Evolutionary conservation across 2,113 vertebrate genomes (phyloP), one percentile per base, ranked within the genome.

Genomic region (Brachyhypopomus gauderio): DNA sequence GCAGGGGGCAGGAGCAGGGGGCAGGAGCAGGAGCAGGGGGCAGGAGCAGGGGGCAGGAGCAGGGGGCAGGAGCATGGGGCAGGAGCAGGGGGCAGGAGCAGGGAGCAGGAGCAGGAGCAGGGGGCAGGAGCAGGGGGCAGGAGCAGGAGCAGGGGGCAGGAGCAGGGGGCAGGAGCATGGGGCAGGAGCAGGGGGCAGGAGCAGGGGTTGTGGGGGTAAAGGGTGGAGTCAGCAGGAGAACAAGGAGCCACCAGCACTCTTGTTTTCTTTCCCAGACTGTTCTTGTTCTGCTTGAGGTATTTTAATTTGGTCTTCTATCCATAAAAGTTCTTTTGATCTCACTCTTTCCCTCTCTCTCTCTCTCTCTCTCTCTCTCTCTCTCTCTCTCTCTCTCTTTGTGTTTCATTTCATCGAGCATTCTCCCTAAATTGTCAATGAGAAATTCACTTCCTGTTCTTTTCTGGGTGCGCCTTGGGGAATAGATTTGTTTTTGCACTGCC

Each of bases 311-410:
- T 85, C 82, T 75, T 84, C 86, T 89, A 85, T 90, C 91, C 79
- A 88, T 92, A 90, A 90, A 91, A 86, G 82, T 75, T 78, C 84
- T 86, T 91, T 91, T 93, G 89, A 92, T 91, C 89, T 76, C 87
- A 48, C 11, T 63, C 23, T 79, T 58, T 12, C 56, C 64, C 56
- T 81, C 20, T 63, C 19, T 75, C 41, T 72, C 25, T 34, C 55
- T 70, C 38, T 67, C 36, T 77, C 25, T 64, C 27, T 75, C 30
- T 76, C 58, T 67, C 19, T 59, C 72, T 80, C 16, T 36, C 38
- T 45, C 6, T 77, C 23, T 67, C 20, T 74, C 16, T n/a, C 36
- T 72, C 52, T 70, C 19, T 74, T 62, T 23, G 41, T 30, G 2
- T 30, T 30, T 30, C 30, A 30, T 30, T 30, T 30, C 5, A 52